Base-by-base conservation (phyloP, 2,113 vertebrate species). In the Esox niger region DNA sequence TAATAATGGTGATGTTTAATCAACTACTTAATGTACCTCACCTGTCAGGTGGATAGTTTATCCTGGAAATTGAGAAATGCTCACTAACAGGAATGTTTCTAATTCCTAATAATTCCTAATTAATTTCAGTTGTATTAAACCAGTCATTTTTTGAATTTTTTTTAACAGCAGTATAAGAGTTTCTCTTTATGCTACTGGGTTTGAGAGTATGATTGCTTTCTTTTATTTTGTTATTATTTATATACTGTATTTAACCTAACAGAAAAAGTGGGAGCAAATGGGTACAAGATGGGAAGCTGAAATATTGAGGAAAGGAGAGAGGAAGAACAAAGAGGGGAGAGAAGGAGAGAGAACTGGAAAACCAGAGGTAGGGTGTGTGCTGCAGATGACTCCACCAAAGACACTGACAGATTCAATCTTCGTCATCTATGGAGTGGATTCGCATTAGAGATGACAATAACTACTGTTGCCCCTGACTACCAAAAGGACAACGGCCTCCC, bases 71-170 rank as follows among this genome's bases (percentile, higher is more conserved):
- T n/a, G n/a, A n/a, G n/a, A n/a, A n/a, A n/a, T n/a, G n/a, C n/a
- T n/a, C n/a, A n/a, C n/a, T n/a, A n/a, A n/a, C n/a, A n/a, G n/a
- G n/a, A n/a, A n/a, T n/a, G n/a, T n/a, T n/a, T n/a, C n/a, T n/a
- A n/a, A n/a, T n/a, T n/a, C n/a, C n/a, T n/a, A n/a, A n/a, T n/a
- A n/a, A n/a, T 26, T 62, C 69, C 66, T 64, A 64, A 75, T 70
- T 80, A 56, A 64, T 25, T 59, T 46, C 33, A 70, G 74, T 84
- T 86, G 83, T 83, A 83, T 84, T 80, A 78, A 63, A 63, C 6
- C 23, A 49, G 30, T 74, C 20, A 61, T 68, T 74, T 83, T 77
- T n/a, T n/a, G n/a, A n/a, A n/a, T n/a, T n/a, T n/a, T n/a, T n/a
- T n/a, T n/a, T n/a, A n/a, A n/a, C n/a, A n/a, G n/a, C n/a, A n/a